phyloP scores from a whole-genome alignment of 2,888 invertebrate species.

The Trachelus troglodyta region DNA sequence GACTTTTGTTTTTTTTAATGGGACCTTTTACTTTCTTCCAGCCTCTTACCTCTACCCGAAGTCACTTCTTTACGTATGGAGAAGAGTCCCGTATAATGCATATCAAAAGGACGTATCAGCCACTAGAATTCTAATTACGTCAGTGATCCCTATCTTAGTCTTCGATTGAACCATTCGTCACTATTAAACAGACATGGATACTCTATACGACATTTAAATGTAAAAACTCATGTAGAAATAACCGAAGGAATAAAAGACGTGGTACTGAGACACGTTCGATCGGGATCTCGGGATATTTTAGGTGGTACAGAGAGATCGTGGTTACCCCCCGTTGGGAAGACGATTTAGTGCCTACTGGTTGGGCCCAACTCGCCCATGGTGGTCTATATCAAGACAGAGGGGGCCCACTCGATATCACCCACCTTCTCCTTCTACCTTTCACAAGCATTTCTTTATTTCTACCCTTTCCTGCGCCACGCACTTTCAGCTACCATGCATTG shows the following conservation, averaged over 20 bases:
- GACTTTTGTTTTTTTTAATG: neutral
- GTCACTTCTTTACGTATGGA: neutral
- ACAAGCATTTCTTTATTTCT: constrained; percentile 6
- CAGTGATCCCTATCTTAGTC: neutral
- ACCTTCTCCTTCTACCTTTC: constrained; percentile 18
- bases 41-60: neutral
- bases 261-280: constrained; percentile 42
- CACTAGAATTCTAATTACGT: neutral
- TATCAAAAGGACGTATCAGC: neutral
- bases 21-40: neutral
- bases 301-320: constrained; percentile 48
- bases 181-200: neutral
- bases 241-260: neutral
- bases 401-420: constrained; percentile 46
- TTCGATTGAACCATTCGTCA: neutral
- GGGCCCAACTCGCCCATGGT: constrained; percentile 49
- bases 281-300: constrained; percentile 54
- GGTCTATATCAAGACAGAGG: constrained; percentile 55
- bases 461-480: neutral
- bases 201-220: neutral
- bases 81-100: neutral
- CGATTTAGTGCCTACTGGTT: constrained; percentile 61
- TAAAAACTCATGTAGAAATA: constrained; percentile 24
- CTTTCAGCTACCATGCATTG: neutral
- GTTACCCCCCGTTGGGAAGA: constrained; percentile 59